Evolutionary conservation across 2,888 invertebrate genomes (phyloP), one percentile per base, ranked within the genome.

Genomic region (Megastigmus dorsalis): DNA sequence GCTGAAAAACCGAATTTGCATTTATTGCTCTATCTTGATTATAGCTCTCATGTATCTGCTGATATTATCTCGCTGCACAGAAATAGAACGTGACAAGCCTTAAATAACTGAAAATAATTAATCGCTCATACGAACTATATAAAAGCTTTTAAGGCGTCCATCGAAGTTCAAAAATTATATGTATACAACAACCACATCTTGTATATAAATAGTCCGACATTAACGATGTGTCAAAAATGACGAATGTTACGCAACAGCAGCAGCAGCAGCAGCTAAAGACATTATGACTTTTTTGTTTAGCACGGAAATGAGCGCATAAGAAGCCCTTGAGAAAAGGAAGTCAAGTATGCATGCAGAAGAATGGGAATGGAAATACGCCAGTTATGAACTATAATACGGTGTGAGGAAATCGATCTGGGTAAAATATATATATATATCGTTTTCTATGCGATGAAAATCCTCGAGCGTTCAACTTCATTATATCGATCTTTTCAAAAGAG

Each of bases 261-360:
- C 28, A 45, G 30, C 20, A 68, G 38, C n/a, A n/a, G n/a, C n/a
- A n/a, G n/a, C n/a, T n/a, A n/a, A n/a, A n/a, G n/a, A n/a, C n/a
- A n/a, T n/a, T n/a, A n/a, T n/a, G n/a, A 38, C 43, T 36, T 70
- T 71, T 63, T 50, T 50, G 57, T 43, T 72, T 66, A 57, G 66
- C 66, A 18, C 36, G 59, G 45, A 60, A 59, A 52, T 18, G 50
- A 67, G 54, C 41, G 36, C 60, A 45, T 15, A 50, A 67, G 26
- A 73, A 54, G 60, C 54, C 66, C 73, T 73, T 73, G 60, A 73
- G 60, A 73, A 67, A 73, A 67, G 43, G 60, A 60, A 73, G 73
- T 73, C 73, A 67, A 66, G 73, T 67, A 73, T 60, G 18, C 59
- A 45, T 9, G 45, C 10, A 33, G 10, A 54, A 54, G 50, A 52